Conservation (phyloP, 2,113 vertebrate genomes). For the Indicator indicator region DNA sequence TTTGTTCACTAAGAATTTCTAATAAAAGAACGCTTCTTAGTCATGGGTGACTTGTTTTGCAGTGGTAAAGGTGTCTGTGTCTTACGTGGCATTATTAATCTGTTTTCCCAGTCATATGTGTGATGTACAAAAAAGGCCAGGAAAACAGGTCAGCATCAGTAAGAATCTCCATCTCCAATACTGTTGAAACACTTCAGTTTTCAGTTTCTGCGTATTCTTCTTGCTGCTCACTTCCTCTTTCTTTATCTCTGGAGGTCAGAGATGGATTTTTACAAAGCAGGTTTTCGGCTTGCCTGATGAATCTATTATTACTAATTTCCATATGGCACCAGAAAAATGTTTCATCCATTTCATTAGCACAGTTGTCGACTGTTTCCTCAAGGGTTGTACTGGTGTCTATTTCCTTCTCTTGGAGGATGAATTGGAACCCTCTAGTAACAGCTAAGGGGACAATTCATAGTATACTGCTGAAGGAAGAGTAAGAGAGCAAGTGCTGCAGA, state of each 20-base stretch:
- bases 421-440: not conserved
- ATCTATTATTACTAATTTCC: not conserved
- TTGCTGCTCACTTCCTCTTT: not conserved
- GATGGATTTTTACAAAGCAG: conserved; percentile 1
- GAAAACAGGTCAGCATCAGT: conserved; percentile 22
- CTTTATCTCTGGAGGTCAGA: not conserved
- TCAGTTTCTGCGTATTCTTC: not conserved
- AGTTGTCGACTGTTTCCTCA: not conserved
- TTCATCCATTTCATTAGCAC: not conserved
- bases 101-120: not conserved
- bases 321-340: not conserved
- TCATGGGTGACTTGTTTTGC: not conserved
- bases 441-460: not conserved
- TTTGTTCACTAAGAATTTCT: not conserved
- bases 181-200: not conserved
- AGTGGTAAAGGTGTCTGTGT: not conserved
- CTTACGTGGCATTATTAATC: not conserved
- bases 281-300: not conserved
- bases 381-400: not conserved
- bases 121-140: not conserved
- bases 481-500: not conserved
- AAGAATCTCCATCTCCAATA: not conserved
- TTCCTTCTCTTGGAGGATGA: not conserved
- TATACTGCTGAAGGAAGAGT: not conserved
- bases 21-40: not conserved